Evolutionary conservation across 2,797 vertebrate species (phyloP), one percentile per base, ranked within the genome.

Genomic region (Monodelphis domestica): DNA sequence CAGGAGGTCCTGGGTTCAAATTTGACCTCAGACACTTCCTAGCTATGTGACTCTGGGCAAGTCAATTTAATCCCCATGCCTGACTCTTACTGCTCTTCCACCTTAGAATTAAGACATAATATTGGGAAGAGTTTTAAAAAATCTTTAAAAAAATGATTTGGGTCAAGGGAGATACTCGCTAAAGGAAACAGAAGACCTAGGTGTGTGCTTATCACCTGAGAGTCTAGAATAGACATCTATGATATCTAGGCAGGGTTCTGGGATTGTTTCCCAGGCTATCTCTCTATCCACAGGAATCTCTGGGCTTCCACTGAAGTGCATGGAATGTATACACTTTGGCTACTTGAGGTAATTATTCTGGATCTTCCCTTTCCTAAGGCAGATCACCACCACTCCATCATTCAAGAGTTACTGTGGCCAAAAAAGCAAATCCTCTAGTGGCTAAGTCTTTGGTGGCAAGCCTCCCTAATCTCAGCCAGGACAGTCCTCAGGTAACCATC

Each of bases 201-300:
- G 3, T 3, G 12, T n/a, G 30, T 0, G 0, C 9, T 54, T 9
- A 10, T 3, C 54, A 3, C 4, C 59, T 53, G 24, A 45, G 70
- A 45, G 21, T 78, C 70, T 78, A 11, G 9, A 78, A 45, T 26
- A 11, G 70, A 7, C 21, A 24, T 9, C 7, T 10, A 57, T 45
- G 70, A 45, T 6, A 78, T 78, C n/a, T 21, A 17, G 1, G 4
- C n/a, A 24, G 17, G 70, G 70, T 45, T 84, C 45, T 21, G 45
- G 9, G 38, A 84, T 45, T 26, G 38, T 45, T 45, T 21, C 21
- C 70, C 9, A 45, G 70, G 59, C 17, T 45, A 10, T 84, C 63
- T 70, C n/a, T 70, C 70, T 84, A 26, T 45, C 17, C 38, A 45
- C 21, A 84, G n/a, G 70, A 70, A 26, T 21, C 70, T 45, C 38